A percentile compares a stretch with the other conserved stretches of the same genome.
These are phyloP conservation scores for Drosophila rhopaloa DNA, from an alignment of 1,140 invertebrate genomes.

Conservation along the genomic window DNA sequence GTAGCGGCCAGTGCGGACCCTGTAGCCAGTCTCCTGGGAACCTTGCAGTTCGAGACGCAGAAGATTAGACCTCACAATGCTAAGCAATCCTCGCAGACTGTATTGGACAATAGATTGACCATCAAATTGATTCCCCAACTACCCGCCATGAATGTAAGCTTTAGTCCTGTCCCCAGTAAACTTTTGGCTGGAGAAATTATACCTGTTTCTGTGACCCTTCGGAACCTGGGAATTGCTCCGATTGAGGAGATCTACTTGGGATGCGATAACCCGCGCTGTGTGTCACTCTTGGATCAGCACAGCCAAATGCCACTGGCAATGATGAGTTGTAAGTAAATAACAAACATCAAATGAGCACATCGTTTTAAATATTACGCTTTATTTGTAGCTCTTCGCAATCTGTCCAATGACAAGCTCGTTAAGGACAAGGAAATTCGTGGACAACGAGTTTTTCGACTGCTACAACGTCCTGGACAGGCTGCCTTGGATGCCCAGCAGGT, in stretches of 20 bases:
- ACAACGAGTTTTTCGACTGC: constrained; percentile 85
- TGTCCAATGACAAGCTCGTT: constrained; percentile 81
- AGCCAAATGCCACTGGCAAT: constrained; percentile 63
- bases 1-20: constrained; percentile 80
- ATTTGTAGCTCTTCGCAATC: constrained; percentile 62
- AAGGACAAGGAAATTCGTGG: constrained; percentile 85
- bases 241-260: constrained; percentile 88
- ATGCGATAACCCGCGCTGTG: constrained; percentile 86
- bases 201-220: constrained; percentile 87
- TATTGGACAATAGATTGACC: constrained; percentile 87
- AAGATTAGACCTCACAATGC: constrained; percentile 85
- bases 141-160: constrained; percentile 91
- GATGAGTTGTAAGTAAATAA: constrained; percentile 76
- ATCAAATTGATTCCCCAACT: constrained; percentile 88
- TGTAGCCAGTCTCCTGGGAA: constrained; percentile 86
- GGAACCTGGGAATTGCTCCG: constrained; percentile 88
- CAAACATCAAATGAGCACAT: not conserved
- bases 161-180: constrained; percentile 87
- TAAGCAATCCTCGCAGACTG: constrained; percentile 84
- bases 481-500: constrained; percentile 86
- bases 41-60: constrained; percentile 87
- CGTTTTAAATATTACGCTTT: not conserved
- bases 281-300: constrained; percentile 86
- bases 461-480: constrained; percentile 78
- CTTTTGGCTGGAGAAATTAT: constrained; percentile 90